These are phyloP conservation scores for Lophotis ruficrista DNA, from an alignment of 2,113 vertebrate genomes.

Conservation along the genomic window DNA sequence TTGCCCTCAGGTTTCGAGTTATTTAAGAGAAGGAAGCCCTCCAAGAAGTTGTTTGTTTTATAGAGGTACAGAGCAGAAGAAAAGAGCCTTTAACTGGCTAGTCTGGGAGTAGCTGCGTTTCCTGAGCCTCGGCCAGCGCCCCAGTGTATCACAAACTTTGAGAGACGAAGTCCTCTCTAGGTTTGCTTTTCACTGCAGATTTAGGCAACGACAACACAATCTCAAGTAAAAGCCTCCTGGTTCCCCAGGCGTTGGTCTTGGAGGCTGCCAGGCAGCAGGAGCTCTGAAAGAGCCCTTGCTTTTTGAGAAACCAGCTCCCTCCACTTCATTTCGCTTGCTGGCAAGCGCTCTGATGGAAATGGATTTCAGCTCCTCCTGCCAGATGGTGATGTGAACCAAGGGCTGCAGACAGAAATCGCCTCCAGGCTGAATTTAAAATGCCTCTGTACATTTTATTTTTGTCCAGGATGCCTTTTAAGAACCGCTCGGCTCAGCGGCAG, in stretches of 20 bases:
- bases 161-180: not conserved
- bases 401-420: constrained; percentile 47
- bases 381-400: constrained; percentile 51
- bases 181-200: not conserved
- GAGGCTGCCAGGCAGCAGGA: not conserved
- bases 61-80: not conserved
- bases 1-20: not conserved
- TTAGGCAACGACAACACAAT: not conserved
- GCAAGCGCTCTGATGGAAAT: constrained; percentile 46
- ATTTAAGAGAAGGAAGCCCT: rapidly evolving
- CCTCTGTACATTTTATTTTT: constrained; percentile 57
- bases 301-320: constrained; percentile 26
- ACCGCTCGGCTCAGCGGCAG: not conserved
- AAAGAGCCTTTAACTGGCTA: not conserved
- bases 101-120: not conserved
- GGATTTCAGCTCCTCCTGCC: constrained; percentile 59
- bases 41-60: not conserved
- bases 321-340: not conserved
- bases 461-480: not conserved
- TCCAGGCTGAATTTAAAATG: constrained; percentile 50
- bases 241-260: not conserved
- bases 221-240: not conserved
- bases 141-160: not conserved
- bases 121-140: not conserved
- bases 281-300: not conserved